Conservation (phyloP, 2,888 invertebrate genomes). For the Clitarchus hookeri region DNA sequence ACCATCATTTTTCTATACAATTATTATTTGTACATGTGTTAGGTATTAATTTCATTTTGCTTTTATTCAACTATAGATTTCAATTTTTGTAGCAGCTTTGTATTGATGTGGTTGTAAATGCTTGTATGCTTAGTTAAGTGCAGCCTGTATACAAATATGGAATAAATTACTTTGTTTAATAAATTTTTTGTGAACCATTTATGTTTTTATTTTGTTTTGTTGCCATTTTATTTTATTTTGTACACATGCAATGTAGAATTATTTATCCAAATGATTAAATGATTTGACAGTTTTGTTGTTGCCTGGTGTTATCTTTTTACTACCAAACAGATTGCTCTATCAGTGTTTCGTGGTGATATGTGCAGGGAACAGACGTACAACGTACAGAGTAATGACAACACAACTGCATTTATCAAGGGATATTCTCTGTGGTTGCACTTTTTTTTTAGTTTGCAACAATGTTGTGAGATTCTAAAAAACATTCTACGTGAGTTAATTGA, state of each 20-base stretch:
- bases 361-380: no score
- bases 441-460: no score
- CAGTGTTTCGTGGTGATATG: no score
- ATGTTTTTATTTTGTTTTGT: slow-evolving; percentile 23
- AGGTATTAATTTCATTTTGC: slow-evolving; percentile 31
- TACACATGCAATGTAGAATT: background rate
- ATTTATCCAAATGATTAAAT: background rate
- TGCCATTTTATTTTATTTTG: slow-evolving; percentile 33
- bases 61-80: slow-evolving; percentile 11
- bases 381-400: background rate
- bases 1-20: background rate
- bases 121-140: slow-evolving; percentile 1
- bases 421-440: background rate
- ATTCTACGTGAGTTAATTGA: no score
- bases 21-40: slow-evolving; percentile 30
- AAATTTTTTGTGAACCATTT: slow-evolving; percentile 44
- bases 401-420: background rate
- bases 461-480: no score
- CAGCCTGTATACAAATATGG: background rate
- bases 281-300: background rate
- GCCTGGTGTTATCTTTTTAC: slow-evolving; percentile 6
- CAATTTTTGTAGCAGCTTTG: slow-evolving; percentile 19
- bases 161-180: slow-evolving; percentile 30
- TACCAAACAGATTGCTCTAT: background rate
- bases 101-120: background rate